Conservation (phyloP, 2,113 vertebrate genomes). For the Oreochromis spilurus region DNA sequence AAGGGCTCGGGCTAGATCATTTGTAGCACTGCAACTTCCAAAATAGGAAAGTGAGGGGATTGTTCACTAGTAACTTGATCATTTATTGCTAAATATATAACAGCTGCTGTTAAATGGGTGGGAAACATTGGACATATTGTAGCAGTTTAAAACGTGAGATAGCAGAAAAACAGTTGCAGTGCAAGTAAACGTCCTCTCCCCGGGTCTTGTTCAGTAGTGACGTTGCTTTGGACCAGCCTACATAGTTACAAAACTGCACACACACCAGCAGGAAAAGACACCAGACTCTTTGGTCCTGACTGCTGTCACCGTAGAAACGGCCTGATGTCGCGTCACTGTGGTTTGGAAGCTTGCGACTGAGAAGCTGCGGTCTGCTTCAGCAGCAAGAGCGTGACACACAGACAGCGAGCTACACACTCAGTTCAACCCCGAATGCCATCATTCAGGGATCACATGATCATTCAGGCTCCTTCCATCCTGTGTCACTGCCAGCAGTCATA, state of each 20-base stretch:
- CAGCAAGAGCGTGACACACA: not conserved
- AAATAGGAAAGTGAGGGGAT: not conserved
- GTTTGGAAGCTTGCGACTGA: slow-evolving; percentile 21
- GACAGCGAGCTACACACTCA: not conserved
- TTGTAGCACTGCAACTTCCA: not conserved
- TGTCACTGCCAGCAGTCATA: not conserved
- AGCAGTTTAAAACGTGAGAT: not conserved
- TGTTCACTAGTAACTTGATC: not conserved
- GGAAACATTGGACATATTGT: not conserved
- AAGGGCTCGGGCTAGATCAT: not conserved
- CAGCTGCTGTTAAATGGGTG: not conserved
- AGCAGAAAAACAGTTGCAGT: not conserved
- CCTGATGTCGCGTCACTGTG: slow-evolving; percentile 37
- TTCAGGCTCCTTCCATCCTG: not conserved
- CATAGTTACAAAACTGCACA: not conserved
- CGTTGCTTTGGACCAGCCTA: not conserved
- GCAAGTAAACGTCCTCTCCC: not conserved
- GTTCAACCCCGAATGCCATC: slow-evolving; percentile 1
- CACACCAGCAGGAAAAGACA: not conserved
- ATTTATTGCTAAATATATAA: not conserved
- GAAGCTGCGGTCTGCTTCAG: slow-evolving; percentile 31
- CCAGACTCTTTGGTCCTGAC: not conserved
- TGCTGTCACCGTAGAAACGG: slow-evolving; percentile 27
- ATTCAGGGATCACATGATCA: slow-evolving; percentile 19
- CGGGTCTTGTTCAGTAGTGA: not conserved